Evolutionary conservation across 2,888 invertebrate genomes (phyloP), one percentile per base, ranked within the genome.

Genomic region (Ryuthela nishihirai): DNA sequence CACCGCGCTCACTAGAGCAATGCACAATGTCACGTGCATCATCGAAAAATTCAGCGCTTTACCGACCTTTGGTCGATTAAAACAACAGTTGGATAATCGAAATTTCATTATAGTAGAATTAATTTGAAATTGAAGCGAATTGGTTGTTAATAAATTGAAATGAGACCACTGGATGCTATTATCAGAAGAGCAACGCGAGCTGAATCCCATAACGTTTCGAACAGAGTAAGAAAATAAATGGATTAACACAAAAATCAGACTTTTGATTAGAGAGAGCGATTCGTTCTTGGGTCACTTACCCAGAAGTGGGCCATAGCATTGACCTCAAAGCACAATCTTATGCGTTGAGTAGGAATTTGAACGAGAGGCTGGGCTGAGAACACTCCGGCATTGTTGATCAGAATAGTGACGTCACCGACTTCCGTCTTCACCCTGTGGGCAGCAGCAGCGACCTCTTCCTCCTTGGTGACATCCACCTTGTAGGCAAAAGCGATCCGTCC

Each of bases 381-480:
- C 63, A 90, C 86, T 2, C 90, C 91, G 0, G 89, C 91, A 76
- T 91, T 91, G 75, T 90, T 90, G 7, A 90, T 79, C 52, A 91
- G 74, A 70, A 91, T 83, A 0, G 85, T 83, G 4, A 90, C 83
- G 50, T 83, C 80, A 0, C 89, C 90, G 0, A 89, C 82, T 67
- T 89, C 85, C 7, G 76, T 73, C 46, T 79, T 79, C 6, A 71
- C 67, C 52, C 79, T 80, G 46, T 80, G 79, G 0, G 85, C 85
- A 38, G 83, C 71, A 21, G 77, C 76, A 44, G 82, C 73, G 1
- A 90, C 85, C 17, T 83, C 79, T 0, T 83, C 80, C 15, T 85
- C 79, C 63, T 82, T 80, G 3, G 87, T 82, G 0, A 91, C 86
- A 76, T 91, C 87, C 70, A 88, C 87, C 67, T 87, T 85, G 71